Evolutionary conservation across 2,888 invertebrate genomes (phyloP), one percentile per base, ranked within the genome.

Genomic region (Gymnoscelis rufifasciata): DNA sequence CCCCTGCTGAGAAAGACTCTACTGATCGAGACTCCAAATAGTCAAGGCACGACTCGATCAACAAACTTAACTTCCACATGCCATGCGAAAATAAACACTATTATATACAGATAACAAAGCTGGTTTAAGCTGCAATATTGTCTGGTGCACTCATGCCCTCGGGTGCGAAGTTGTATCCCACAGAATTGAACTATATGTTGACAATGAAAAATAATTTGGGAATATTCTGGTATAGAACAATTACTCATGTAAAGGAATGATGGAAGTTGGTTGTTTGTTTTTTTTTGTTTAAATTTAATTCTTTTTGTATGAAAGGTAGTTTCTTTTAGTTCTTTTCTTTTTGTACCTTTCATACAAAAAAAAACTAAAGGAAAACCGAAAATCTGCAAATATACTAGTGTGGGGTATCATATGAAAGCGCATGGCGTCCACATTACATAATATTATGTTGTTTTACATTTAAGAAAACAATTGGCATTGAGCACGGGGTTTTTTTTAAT

Each of bases 21-120:
- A 79, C 82, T 70, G 79, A 72, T 70, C 68, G 71, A 74, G 74
- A 71, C 71, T 74, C 76, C 78, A 77, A 87, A 86, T 83, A 78
- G 79, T 70, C 68, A 64, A 64, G 55, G 71, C 86, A 87, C 83
- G 83, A 87, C 65, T 67, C 73, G 75, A 80, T 76, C 69, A 58
- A 46, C 57, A 55, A 67, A 51, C 54, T 60, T 58, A 56, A 31
- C 39, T 43, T 36, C 41, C 31, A 42, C 38, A 29, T 49, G 28
- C 33, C 43, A 31, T 6, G 26, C 43, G 43, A 71, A 59, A 62
- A 48, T 54, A 38, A 43, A 42, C 65, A 49, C 46, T 74, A 68
- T 15, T 0, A 0, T 7, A 0, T 12, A 14, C 1, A 6, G 0
- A 33, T 5, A n/a, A 33, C n/a, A n/a, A n/a, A n/a, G 19, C 5